A percentile compares a stretch with the other conserved stretches of the same genome.
Evolutionary conservation across 1,140 invertebrate species (phyloP).

Genomic region (Drosophila kikkawai): DNA sequence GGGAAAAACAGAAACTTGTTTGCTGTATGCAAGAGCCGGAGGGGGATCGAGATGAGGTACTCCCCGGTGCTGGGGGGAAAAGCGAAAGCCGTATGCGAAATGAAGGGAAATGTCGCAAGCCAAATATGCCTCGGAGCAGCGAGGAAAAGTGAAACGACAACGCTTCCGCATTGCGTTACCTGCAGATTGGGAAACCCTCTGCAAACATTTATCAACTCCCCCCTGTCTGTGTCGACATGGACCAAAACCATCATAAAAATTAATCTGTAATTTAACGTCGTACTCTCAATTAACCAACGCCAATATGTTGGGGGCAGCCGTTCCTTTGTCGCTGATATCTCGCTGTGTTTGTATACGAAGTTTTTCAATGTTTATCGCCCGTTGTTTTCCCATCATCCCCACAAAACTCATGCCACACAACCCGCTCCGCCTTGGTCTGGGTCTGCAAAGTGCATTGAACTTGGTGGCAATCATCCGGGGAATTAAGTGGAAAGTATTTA

Average conservation of each 20-base stretch:
- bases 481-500: slow-evolving; percentile 54
- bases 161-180: slow-evolving; percentile 53
- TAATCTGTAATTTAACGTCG: slow-evolving; percentile 54
- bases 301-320: slow-evolving; percentile 31
- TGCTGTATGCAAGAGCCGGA: background rate
- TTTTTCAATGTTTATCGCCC: slow-evolving; percentile 57
- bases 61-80: background rate
- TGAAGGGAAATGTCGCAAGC: slow-evolving; percentile 21
- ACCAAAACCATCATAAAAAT: slow-evolving; percentile 46
- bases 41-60: background rate
- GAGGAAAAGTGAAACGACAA: slow-evolving; percentile 58
- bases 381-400: slow-evolving; percentile 18
- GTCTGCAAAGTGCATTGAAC: slow-evolving; percentile 56
- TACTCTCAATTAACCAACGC: slow-evolving; percentile 54
- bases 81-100: slow-evolving; percentile 31
- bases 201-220: slow-evolving; percentile 14
- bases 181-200: slow-evolving; percentile 16
- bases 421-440: background rate
- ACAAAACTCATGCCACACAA: slow-evolving; percentile 6
- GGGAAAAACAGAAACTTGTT: slow-evolving; percentile 15
- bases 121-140: slow-evolving; percentile 23
- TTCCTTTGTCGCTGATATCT: slow-evolving; percentile 24
- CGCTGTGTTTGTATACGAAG: slow-evolving; percentile 19
- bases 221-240: slow-evolving; percentile 12
- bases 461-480: slow-evolving; percentile 33